Base-by-base conservation (phyloP, 2,113 vertebrate genomes). In the Polypterus senegalus region DNA sequence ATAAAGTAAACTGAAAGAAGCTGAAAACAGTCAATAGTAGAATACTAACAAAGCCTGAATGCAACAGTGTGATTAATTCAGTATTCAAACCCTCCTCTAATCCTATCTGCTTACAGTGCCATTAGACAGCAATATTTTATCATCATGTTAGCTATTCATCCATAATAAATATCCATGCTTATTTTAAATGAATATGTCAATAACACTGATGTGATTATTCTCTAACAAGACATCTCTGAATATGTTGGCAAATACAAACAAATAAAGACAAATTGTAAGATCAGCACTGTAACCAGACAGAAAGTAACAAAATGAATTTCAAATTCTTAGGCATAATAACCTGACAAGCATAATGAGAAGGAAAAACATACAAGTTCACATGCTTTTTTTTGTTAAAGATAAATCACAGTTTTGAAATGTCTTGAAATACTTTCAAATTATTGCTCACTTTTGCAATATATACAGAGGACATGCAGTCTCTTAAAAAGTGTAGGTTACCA, bases 171-270 rank as follows among this genome's bases (percentile, higher is more conserved):
- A 57, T 57, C 27, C 56, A 11, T 57, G 56, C 8, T 57, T 11
- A 9, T 9, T 51, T 43, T 57, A 44, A 57, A 57, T 57, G 2
- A 57, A 57, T 57, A 44, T 57, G 56, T 57, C 56, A 57, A 57
- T 57, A 49, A 47, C 54, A 52, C 43, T 53, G 44, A 44, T 46
- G 44, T 59, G 58, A 43, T 4, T 49, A 3, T 60, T 46, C 5
- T 57, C 5, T 10, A 51, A 9, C 48, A 10, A 44, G 7, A 27
- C 11, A 60, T 47, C 47, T 10, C 48, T 47, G 11, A 27, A 48
- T 46, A 27, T 60, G 46, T 58, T 48, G 49, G 47, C 10, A 53
- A 59, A 54, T 27, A 52, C 43, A 65, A 65, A 48, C 56, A 59
- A 49, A 64, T 60, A 3, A 11, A 47, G 63, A 58, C 51, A 65